These are phyloP conservation scores for Saccostrea echinata DNA, from an alignment of 1,140 invertebrate species.

Conservation along the genomic window DNA sequence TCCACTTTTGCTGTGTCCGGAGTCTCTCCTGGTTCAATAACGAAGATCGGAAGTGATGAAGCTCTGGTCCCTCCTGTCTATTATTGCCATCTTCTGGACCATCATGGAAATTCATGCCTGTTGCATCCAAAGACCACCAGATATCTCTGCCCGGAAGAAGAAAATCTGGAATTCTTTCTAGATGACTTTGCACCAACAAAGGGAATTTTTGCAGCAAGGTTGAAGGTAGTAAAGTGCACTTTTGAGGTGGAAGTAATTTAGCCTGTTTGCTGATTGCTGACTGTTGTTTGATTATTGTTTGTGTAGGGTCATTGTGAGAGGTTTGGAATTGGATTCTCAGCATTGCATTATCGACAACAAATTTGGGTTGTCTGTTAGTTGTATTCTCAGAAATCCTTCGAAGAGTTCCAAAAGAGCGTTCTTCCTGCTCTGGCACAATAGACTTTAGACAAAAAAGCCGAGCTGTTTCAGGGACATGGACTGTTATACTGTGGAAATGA, in stretches of 20 bases:
- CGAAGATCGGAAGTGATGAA: too few species aligned
- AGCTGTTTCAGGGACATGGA: constrained; percentile 1
- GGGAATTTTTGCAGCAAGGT: not conserved
- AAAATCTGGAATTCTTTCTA: constrained; percentile 10
- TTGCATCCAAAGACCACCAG: too few species aligned
- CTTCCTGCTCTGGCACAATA: not conserved
- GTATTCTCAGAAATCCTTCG: constrained; percentile 9
- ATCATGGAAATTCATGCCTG: too few species aligned
- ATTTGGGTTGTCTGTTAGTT: constrained; percentile 3
- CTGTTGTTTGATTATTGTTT: not conserved
- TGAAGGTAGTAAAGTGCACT: not conserved
- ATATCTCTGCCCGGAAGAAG: too few species aligned
- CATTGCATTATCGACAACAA: constrained; percentile 46
- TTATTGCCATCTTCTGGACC: too few species aligned
- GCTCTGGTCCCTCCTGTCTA: too few species aligned
- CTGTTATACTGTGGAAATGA: constrained; percentile 38
- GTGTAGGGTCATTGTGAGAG: not conserved
- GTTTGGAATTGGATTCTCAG: not conserved
- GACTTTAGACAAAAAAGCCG: constrained; percentile 5
- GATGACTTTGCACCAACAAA: not conserved
- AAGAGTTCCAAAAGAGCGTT: constrained; percentile 11
- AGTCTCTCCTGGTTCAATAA: too few species aligned
- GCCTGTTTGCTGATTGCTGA: not conserved
- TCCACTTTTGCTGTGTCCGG: too few species aligned
- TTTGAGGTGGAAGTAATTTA: not conserved